A percentile compares a stretch with the other conserved stretches of the same genome.
phyloP scores from a whole-genome alignment of 2,113 vertebrate genomes.

The Lanius collurio region DNA sequence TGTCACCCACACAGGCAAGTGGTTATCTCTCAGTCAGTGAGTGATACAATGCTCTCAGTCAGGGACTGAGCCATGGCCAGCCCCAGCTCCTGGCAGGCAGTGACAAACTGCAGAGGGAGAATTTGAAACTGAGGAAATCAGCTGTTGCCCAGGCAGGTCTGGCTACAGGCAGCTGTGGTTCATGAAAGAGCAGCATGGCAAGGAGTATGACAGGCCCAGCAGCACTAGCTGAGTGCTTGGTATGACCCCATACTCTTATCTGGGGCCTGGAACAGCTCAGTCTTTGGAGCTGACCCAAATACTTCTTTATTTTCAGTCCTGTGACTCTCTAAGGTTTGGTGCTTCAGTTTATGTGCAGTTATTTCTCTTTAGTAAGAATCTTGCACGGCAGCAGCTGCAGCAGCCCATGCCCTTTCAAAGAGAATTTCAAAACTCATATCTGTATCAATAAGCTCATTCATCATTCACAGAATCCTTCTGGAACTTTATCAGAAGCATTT shows the following conservation, averaged over 20 bases:
- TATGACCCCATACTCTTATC: no score
- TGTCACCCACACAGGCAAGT: rapidly evolving
- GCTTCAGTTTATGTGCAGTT: background rate
- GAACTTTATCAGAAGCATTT: background rate
- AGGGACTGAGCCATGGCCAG: background rate
- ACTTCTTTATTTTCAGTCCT: background rate
- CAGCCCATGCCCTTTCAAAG: background rate
- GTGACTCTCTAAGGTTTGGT: background rate
- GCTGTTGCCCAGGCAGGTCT: background rate
- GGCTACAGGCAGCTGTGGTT: background rate
- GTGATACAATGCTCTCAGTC: background rate
- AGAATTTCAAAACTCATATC: background rate
- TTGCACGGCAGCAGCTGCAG: background rate
- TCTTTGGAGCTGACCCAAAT: background rate
- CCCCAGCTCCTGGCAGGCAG: background rate
- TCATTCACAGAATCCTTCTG: background rate
- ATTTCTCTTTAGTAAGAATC: background rate
- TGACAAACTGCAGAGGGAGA: background rate
- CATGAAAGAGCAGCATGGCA: background rate
- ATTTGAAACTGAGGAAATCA: background rate
- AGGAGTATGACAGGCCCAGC: background rate
- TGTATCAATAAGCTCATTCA: background rate
- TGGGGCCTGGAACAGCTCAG: background rate
- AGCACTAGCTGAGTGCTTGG: background rate
- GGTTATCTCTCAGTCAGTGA: background rate